Base-by-base conservation (phyloP, 2,888 invertebrate species). In the Abscondita cerata region DNA sequence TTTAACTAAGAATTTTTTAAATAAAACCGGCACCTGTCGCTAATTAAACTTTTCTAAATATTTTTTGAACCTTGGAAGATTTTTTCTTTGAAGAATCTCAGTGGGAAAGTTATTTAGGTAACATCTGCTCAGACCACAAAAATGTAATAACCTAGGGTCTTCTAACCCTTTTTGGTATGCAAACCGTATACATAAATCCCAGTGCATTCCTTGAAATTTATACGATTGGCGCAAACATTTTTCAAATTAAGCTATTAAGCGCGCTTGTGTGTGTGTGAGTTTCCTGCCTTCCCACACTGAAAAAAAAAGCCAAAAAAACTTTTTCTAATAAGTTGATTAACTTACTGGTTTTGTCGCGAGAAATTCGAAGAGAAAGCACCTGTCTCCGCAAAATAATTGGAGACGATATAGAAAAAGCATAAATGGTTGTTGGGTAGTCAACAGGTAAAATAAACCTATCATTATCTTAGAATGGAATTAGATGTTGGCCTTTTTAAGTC, bases 401-500 rank as follows among this genome's bases (percentile, higher is more conserved):
- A 50, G 40, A 59, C 52, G 52, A 52, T 57, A 40, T 46, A n/a
- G n/a, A 25, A 4, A 25, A 25, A 25, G 6, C 6, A 25, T 25
- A 25, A 25, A 25, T 25, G 25, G 25, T 6, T n/a, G n/a, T n/a
- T 4, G 25, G 19, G 47, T 50, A 53, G 59, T 59, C 56, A 56
- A 59, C 59, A 64, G 64, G 64, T 64, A 64, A 60, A 60, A 63
- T 36, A 52, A 62, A 54, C 62, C 58, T 62, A 58, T 62, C 54
- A 62, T 58, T 62, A 62, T 11, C 16, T 34, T 38, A 36, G 44
- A 61, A 61, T 55, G 55, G 61, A 48, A 59, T 51, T 47, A 34
- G 31, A 6, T n/a, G 25, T 25, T 13, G 40, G n/a, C n/a, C 20
- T 59, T 54, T 59, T 59, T 40, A 59, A 53, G 59, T 59, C 54